Base-by-base conservation (phyloP, 2,113 vertebrate species). In the Petrocephalus microphthalmus region DNA sequence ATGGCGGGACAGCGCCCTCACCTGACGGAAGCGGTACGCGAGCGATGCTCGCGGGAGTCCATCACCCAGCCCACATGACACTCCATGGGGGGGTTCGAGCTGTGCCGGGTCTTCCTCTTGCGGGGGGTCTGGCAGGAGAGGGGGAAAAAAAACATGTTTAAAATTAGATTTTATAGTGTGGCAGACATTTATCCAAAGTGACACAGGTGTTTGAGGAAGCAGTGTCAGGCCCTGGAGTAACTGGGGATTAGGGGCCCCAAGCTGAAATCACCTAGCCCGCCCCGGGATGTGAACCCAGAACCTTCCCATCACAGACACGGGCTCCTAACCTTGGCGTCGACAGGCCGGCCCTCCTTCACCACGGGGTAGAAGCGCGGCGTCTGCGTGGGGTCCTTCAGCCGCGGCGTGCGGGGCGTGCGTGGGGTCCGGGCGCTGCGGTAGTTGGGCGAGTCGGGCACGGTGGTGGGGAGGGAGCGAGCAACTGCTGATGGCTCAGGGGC, bases 61-160 rank as follows among this genome's bases (percentile, higher is more conserved):
- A 99, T 99, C 89, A 99, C 98, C 98, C 98, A 99, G 90, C 98
- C 98, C 3, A 99, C 98, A 0, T 99, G 98, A 89, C 97, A 98
- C 94, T 99, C 98, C 96, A 99, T 94, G 0, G 98, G 98, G 0
- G 98, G 98, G 92, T 99, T 99, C 0, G 98, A 99, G 93, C 98
- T 99, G 95, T 99, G 98, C 45, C 98, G 94, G 0, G 98, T 99
- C 96, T 99, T 99, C 92, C 98, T 97, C 92, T 99, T 99, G 56
- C 98, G 96, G 0, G 98, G 98, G 15, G 97, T 98, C 98, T 99
- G 93, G 91, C 0, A 29, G 33, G 33, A 17, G 94, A n/a, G 64
- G 56, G 8, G 51, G 17, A 47, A 15, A n/a, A 52, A 47, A 8
- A 71, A 6, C n/a, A n/a, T n/a, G n/a, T n/a, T n/a, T n/a, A 7